Evolutionary conservation across 2,797 vertebrate genomes (phyloP).

Genomic region (Eulemur mongoz): DNA sequence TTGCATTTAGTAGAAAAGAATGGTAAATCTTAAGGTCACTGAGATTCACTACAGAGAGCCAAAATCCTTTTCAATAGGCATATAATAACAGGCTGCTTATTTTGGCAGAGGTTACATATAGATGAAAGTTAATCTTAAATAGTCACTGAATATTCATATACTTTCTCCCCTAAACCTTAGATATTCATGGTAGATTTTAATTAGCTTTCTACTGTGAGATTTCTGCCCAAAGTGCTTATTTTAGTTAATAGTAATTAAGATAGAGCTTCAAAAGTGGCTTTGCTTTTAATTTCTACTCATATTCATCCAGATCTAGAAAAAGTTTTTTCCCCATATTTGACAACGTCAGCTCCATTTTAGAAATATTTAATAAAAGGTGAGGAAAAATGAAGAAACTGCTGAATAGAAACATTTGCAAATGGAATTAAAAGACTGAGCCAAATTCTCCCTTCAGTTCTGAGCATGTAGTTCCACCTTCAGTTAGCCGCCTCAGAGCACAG

Average conservation of each 20-base stretch:
- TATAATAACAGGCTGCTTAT: constrained; percentile 4
- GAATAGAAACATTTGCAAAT: constrained; percentile 67
- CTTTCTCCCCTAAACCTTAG: constrained; percentile 75
- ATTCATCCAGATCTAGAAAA: neutral
- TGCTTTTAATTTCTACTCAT: constrained; percentile 40
- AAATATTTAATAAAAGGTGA: constrained; percentile 12
- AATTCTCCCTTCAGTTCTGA: neutral
- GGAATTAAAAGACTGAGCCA: neutral
- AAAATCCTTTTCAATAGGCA: neutral
- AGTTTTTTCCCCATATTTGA: neutral
- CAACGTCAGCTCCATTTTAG: neutral
- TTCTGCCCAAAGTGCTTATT: constrained; percentile 54
- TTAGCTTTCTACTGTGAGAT: constrained; percentile 78
- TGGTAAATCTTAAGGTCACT: neutral
- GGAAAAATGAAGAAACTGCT: constrained; percentile 52
- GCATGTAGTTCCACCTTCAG: neutral
- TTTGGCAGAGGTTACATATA: constrained; percentile 13
- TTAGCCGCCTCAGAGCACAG: neutral
- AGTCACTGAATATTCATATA: constrained; percentile 67
- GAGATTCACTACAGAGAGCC: neutral
- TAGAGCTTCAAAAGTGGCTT: constrained; percentile 11
- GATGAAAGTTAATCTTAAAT: constrained; percentile 61
- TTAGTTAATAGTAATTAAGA: constrained; percentile 37
- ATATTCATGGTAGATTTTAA: constrained; percentile 65
- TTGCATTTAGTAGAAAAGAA: neutral